Percentiles rank a stretch among this genome's conserved stretches.
Conservation (phyloP, 2,113 vertebrate genomes). For the Notothenia rossii region DNA sequence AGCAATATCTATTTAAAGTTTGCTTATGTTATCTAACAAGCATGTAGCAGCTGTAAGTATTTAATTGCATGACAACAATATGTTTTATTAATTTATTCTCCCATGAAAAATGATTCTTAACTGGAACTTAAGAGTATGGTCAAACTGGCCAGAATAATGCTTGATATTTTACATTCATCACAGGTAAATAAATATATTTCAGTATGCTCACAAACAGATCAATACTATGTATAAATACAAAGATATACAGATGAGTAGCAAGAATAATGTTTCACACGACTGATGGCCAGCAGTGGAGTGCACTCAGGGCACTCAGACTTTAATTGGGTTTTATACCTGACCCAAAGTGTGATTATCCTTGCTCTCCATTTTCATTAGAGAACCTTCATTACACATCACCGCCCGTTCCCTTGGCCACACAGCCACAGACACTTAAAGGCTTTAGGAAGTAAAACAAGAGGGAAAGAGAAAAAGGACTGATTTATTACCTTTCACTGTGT, state of each 20-base stretch:
- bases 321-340: conserved; percentile 64
- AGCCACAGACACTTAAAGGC: conserved; percentile 28
- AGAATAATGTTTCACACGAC: conserved; percentile 41
- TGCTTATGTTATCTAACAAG: too few relatives aligned
- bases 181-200: conserved; percentile 1
- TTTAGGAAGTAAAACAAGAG: conserved; percentile 29
- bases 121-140: not conserved
- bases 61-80: not conserved
- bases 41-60: not conserved
- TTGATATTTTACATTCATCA: not conserved
- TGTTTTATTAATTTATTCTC: not conserved
- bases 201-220: not conserved
- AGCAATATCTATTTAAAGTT: not conserved
- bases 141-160: not conserved
- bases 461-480: conserved; percentile 40
- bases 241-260: not conserved
- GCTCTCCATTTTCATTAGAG: conserved; percentile 66
- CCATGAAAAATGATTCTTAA: not conserved
- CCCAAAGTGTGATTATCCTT: conserved; percentile 61
- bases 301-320: conserved; percentile 29
- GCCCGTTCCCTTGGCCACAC: conserved; percentile 25
- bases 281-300: conserved; percentile 25
- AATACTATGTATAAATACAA: too few relatives aligned
- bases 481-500: conserved; percentile 58
- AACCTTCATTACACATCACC: conserved; percentile 48